These are phyloP conservation scores for Zaprionus vittiger DNA, from an alignment of 1,140 invertebrate genomes.

Conservation along the genomic window DNA sequence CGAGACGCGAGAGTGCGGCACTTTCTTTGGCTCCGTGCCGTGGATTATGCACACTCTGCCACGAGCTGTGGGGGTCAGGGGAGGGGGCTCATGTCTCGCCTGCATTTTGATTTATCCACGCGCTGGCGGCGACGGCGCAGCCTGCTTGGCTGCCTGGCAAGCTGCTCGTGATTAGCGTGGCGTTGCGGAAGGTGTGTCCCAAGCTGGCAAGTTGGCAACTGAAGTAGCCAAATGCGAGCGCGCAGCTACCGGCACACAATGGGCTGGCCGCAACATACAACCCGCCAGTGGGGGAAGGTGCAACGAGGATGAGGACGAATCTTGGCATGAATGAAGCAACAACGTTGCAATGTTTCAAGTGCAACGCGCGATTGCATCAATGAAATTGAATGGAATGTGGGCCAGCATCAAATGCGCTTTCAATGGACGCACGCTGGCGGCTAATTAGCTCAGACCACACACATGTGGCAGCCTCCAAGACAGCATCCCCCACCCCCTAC, in stretches of 20 bases:
- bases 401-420: slow-evolving; percentile 68
- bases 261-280: slow-evolving; percentile 9
- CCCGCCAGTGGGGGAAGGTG: slow-evolving; percentile 6
- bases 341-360: slow-evolving; percentile 11
- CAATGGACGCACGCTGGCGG: slow-evolving; percentile 55
- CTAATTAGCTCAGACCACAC: slow-evolving; percentile 74
- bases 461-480: slow-evolving; percentile 1
- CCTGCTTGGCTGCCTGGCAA: slow-evolving; percentile 27
- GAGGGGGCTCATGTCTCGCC: slow-evolving; percentile 54
- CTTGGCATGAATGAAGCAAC: slow-evolving; percentile 63
- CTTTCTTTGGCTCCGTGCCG: slow-evolving; percentile 66
- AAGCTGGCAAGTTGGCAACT: slow-evolving; percentile 75
- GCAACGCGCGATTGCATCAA: slow-evolving; percentile 63
- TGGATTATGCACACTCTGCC: slow-evolving; percentile 68
- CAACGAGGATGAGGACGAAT: not conserved
- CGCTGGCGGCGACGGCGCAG: slow-evolving; percentile 39
- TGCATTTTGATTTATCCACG: slow-evolving; percentile 82
- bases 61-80: slow-evolving; percentile 10
- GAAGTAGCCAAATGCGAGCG: slow-evolving; percentile 73
- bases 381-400: slow-evolving; percentile 73
- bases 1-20: slow-evolving; percentile 48
- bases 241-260: slow-evolving; percentile 46
- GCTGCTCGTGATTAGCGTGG: slow-evolving; percentile 74
- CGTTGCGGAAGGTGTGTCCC: slow-evolving; percentile 77
- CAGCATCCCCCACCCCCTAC: slow-evolving; percentile 6